phyloP scores from a whole-genome alignment of 2,888 invertebrate genomes.

The Abrostola tripartita region DNA sequence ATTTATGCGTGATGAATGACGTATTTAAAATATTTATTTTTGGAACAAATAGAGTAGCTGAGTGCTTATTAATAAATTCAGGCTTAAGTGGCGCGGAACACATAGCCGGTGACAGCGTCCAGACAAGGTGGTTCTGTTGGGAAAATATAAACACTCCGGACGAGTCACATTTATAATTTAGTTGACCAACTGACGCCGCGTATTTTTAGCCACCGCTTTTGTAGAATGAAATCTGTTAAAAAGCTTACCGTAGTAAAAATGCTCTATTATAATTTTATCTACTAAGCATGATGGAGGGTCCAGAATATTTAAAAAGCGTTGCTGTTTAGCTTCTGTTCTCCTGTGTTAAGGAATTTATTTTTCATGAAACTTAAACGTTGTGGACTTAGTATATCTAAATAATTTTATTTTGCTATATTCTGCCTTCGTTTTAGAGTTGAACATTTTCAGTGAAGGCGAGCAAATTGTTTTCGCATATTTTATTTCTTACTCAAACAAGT shows the following conservation, averaged over 20 bases:
- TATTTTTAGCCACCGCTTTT: constrained; percentile 50
- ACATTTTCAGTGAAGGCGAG: constrained; percentile 17
- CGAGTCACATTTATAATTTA: constrained; percentile 62
- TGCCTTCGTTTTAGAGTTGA: constrained; percentile 22
- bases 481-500: constrained; percentile 42
- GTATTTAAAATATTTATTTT: constrained; percentile 8
- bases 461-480: constrained; percentile 45
- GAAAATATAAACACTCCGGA: constrained; percentile 54
- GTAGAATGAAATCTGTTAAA: constrained; percentile 17
- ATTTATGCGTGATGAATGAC: too few species aligned
- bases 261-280: constrained; percentile 25
- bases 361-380: constrained; percentile 22
- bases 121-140: constrained; percentile 31
- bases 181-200: constrained; percentile 56
- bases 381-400: constrained; percentile 19
- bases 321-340: constrained; percentile 13
- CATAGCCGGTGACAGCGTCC: constrained; percentile 38
- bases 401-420: constrained; percentile 32
- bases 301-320: constrained; percentile 4
- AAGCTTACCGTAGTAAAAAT: constrained; percentile 23
- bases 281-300: constrained; percentile 17
- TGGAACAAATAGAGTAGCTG: constrained; percentile 8
- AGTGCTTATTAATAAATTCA: constrained; percentile 38
- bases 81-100: constrained; percentile 13
- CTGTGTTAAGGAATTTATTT: constrained; percentile 18